phyloP scores from a whole-genome alignment of 2,797 vertebrate species.

The Mormyrus proboscirostris region DNA sequence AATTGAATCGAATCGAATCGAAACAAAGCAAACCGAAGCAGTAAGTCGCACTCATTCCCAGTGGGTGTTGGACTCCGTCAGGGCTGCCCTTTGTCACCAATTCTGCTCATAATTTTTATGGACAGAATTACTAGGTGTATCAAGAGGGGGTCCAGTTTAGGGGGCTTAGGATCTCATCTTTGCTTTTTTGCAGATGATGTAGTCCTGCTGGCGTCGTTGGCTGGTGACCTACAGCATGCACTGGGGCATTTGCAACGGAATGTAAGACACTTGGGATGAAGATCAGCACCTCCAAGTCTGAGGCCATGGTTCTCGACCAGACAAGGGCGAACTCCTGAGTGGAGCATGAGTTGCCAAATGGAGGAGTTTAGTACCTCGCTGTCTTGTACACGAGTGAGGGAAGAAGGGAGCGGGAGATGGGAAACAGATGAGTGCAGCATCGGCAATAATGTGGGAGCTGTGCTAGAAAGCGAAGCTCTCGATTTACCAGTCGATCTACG shows the following conservation, averaged over 20 bases:
- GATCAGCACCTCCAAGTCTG: neutral
- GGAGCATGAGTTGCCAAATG: neutral
- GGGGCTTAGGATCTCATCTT: too few species aligned
- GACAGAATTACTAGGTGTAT: neutral
- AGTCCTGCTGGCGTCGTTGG: too few species aligned
- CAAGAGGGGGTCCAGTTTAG: too few species aligned
- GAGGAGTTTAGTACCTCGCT: too few species aligned
- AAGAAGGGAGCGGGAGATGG: too few species aligned
- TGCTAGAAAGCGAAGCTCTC: too few species aligned
- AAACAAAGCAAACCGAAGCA: neutral
- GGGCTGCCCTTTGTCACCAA: neutral
- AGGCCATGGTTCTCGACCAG: neutral
- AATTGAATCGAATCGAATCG: neutral
- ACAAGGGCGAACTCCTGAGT: neutral
- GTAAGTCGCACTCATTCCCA: neutral
- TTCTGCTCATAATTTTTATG: neutral
- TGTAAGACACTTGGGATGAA: neutral
- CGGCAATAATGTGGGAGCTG: too few species aligned
- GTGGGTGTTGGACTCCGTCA: neutral
- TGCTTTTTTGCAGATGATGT: too few species aligned
- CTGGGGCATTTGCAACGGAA: neutral
- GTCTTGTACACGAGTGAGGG: too few species aligned
- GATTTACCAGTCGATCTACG: too few species aligned
- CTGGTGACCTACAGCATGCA: neutral
- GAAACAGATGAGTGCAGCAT: too few species aligned